Percentiles rank a stretch among this genome's conserved stretches.
These are phyloP conservation scores for Axis porcinus DNA, from an alignment of 2,113 vertebrate genomes.

Conservation along the genomic window DNA sequence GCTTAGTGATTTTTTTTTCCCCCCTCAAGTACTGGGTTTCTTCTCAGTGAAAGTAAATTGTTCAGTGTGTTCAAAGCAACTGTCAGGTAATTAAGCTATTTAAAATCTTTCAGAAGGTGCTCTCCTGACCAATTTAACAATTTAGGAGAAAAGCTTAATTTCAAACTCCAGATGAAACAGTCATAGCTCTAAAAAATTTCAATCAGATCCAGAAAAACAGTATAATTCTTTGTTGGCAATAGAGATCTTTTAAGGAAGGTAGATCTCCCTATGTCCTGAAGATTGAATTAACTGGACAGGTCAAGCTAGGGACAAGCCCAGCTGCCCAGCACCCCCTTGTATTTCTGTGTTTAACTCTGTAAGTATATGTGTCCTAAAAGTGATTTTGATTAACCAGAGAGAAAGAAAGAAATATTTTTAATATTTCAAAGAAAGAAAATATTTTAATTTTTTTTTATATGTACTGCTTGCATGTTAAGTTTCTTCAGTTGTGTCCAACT, in stretches of 20 bases:
- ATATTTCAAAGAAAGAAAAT: not conserved
- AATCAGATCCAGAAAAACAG: not conserved
- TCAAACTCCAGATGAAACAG: slow-evolving; percentile 12
- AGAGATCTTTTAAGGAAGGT: not conserved
- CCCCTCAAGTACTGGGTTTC: not conserved
- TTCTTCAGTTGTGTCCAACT: not conserved
- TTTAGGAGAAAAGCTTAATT: slow-evolving; percentile 15
- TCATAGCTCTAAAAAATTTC: not conserved
- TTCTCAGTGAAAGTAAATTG: slow-evolving; percentile 26
- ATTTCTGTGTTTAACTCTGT: not conserved
- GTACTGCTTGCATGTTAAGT: not conserved
- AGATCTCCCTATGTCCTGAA: not conserved
- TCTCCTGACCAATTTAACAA: slow-evolving; percentile 41
- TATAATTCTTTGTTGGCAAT: not conserved
- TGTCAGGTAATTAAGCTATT: slow-evolving; percentile 28
- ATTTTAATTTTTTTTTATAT: not conserved
- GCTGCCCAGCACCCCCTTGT: not conserved
- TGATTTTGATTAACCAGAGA: not conserved
- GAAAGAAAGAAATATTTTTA: not conserved
- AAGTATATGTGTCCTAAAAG: not conserved
- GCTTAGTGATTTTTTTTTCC: not conserved
- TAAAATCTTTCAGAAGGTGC: slow-evolving; percentile 19
- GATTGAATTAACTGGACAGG: not conserved
- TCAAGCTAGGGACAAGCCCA: not conserved
- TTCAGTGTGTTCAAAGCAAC: slow-evolving; percentile 31